phyloP scores from a whole-genome alignment of 2,113 vertebrate species.

The Dromaius novaehollandiae region DNA sequence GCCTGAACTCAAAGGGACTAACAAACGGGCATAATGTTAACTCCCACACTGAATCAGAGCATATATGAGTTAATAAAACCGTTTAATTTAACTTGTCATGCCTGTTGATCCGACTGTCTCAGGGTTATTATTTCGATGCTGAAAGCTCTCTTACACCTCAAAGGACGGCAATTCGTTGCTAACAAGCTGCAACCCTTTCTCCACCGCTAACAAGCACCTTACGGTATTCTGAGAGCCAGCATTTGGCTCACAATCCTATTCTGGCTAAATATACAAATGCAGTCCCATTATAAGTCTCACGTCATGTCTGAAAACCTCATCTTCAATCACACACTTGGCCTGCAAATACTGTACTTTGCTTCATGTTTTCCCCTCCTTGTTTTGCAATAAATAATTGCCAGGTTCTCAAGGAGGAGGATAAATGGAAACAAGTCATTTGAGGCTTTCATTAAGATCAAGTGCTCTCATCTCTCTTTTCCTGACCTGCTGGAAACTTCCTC shows the following conservation, averaged over 20 bases:
- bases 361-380: neutral
- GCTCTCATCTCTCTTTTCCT: neutral
- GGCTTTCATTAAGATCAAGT: neutral
- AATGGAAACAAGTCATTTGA: constrained; percentile 11
- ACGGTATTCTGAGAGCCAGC: neutral
- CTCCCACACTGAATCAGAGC: neutral
- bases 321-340: neutral
- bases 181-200: neutral
- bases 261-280: neutral
- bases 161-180: neutral
- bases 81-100: neutral
- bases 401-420: neutral
- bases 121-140: neutral
- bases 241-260: neutral
- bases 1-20: neutral
- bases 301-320: neutral
- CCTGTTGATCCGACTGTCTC: neutral
- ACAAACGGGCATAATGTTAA: neutral
- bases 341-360: neutral
- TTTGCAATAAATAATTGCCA: constrained; percentile 31
- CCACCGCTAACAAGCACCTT: neutral
- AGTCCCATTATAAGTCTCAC: neutral
- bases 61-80: neutral
- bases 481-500: constrained; percentile 36
- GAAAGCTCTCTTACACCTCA: neutral